Percentiles rank a stretch among this genome's conserved stretches.
Conservation (phyloP, 2,888 invertebrate genomes). For the Drosophila pseudotakahashii region DNA sequence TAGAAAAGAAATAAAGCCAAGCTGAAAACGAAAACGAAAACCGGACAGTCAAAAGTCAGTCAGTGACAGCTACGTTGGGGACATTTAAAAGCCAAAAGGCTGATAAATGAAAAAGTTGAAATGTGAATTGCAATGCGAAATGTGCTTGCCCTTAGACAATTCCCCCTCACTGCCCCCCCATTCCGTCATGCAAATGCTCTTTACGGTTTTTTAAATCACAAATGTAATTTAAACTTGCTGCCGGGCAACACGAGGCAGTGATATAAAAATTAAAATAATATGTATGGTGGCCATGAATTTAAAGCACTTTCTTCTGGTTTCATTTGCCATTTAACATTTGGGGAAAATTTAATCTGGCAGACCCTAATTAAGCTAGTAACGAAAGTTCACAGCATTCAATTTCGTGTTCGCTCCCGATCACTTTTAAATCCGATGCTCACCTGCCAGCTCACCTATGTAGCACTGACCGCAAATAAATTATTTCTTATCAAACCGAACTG, state of each 20-base stretch:
- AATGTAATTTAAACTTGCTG: constrained; percentile 63
- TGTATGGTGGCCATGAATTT: constrained; percentile 15
- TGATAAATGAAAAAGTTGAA: constrained; percentile 65
- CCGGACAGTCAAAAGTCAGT: constrained; percentile 57
- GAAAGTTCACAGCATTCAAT: constrained; percentile 32
- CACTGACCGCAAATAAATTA: constrained; percentile 74
- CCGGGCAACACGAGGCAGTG: constrained; percentile 41
- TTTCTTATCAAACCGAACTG: constrained; percentile 71
- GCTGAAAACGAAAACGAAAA: constrained; percentile 57
- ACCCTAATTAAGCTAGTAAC: no score
- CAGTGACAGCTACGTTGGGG: constrained; percentile 55
- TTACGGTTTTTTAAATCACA: constrained; percentile 52
- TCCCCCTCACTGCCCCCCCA: neutral
- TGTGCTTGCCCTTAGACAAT: constrained; percentile 46
- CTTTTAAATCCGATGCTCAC: constrained; percentile 29
- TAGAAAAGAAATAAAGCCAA: constrained; percentile 50
- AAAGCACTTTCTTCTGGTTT: constrained; percentile 13
- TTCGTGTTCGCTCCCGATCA: constrained; percentile 37
- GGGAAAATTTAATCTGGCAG: no score
- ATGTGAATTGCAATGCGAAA: constrained; percentile 51
- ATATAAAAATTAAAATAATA: constrained; percentile 57
- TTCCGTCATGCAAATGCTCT: constrained; percentile 35
- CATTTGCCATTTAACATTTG: constrained; percentile 2
- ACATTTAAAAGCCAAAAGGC: constrained; percentile 64
- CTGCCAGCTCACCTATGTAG: constrained; percentile 20